Conservation (phyloP, 2,113 vertebrate genomes). For the Peromyscus californicus region DNA sequence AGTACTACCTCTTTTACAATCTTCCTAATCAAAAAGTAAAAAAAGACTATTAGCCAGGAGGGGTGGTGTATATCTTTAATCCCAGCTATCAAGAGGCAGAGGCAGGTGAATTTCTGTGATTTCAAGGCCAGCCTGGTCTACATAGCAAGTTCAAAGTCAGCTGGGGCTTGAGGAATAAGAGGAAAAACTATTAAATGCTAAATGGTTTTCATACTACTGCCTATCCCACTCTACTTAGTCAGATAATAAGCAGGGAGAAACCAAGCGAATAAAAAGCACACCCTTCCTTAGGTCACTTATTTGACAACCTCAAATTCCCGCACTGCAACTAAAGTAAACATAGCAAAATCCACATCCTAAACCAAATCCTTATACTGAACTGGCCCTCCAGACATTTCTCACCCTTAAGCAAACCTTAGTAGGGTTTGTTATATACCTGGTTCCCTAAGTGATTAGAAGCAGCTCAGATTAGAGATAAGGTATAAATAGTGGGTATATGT, state of each 20-base stretch:
- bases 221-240: slow-evolving; percentile 29
- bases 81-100: not conserved
- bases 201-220: slow-evolving; percentile 8
- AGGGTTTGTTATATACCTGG: slow-evolving; percentile 28
- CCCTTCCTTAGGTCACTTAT: not conserved
- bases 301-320: slow-evolving; percentile 35
- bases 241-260: slow-evolving; percentile 46
- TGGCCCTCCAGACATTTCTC: slow-evolving; percentile 44
- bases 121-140: not conserved
- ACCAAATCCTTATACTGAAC: slow-evolving; percentile 11
- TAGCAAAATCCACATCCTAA: slow-evolving; percentile 37
- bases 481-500: not conserved
- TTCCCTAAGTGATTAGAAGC: slow-evolving; percentile 49
- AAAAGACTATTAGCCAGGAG: not conserved
- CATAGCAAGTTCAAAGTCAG: not conserved
- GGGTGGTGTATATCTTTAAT: not conserved
- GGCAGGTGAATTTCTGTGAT: not conserved
- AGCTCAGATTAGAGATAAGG: slow-evolving; percentile 3
- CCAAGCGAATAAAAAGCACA: not conserved
- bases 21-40: not conserved
- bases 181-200: slow-evolving; percentile 55
- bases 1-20: slow-evolving; percentile 43
- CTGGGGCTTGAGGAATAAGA: not conserved
- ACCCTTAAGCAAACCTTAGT: slow-evolving; percentile 36
- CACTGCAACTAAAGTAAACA: slow-evolving; percentile 59